phyloP scores from a whole-genome alignment of 2,888 invertebrate species.

The Phyllotreta striolata region DNA sequence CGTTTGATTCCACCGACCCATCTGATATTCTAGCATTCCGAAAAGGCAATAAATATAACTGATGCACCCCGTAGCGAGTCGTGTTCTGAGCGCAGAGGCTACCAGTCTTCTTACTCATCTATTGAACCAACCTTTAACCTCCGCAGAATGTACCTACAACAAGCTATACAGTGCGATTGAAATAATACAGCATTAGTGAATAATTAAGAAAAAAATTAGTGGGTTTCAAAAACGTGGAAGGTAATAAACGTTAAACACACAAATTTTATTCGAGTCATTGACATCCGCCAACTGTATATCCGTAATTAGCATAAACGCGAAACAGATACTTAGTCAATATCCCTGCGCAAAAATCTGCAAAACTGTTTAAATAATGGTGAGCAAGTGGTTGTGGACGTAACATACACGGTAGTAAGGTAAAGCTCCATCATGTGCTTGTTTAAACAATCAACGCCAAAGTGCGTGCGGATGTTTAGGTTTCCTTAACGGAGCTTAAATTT shows the following conservation, averaged over 20 bases:
- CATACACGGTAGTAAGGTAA: slow-evolving; percentile 8
- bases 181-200: no score
- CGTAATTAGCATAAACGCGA: slow-evolving; percentile 19
- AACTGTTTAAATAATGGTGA: not conserved
- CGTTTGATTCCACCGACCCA: slow-evolving; percentile 20
- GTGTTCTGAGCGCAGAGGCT: slow-evolving; percentile 22
- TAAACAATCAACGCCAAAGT: slow-evolving; percentile 4
- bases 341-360: not conserved
- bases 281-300: slow-evolving; percentile 21
- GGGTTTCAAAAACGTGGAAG: not conserved
- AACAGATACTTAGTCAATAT: slow-evolving; percentile 20
- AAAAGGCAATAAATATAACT: slow-evolving; percentile 27
- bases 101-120: slow-evolving; percentile 26
- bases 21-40: slow-evolving; percentile 25
- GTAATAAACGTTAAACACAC: slow-evolving; percentile 1
- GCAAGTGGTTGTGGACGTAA: slow-evolving; percentile 2
- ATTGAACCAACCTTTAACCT: slow-evolving; percentile 28
- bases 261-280: slow-evolving; percentile 21
- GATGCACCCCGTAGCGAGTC: slow-evolving; percentile 29
- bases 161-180: slow-evolving; percentile 19
- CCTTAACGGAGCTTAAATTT: no score
- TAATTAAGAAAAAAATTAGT: no score
- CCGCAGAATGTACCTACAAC: slow-evolving; percentile 21
- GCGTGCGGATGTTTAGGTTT: slow-evolving; percentile 2
- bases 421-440: slow-evolving; percentile 8